These are phyloP conservation scores for Saxidomus purpurata DNA, from an alignment of 1,140 invertebrate genomes.

Conservation along the genomic window DNA sequence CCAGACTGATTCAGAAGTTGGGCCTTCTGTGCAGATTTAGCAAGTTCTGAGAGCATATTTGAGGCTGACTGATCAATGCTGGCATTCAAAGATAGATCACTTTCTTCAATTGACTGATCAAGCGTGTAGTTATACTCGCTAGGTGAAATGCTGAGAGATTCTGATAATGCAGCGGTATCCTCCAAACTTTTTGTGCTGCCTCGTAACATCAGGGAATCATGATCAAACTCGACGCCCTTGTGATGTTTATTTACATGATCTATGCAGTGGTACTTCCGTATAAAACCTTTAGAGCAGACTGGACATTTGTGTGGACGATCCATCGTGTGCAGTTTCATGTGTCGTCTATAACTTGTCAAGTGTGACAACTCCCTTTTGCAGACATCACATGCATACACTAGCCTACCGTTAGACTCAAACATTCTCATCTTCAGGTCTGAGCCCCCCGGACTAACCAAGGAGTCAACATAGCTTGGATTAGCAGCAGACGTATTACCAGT, in stretches of 20 bases:
- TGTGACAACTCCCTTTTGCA: slow-evolving; percentile 63
- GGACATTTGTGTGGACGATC: slow-evolving; percentile 60
- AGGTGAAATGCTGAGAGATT: slow-evolving; percentile 56
- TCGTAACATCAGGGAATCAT: slow-evolving; percentile 37
- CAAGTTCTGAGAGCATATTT: slow-evolving; percentile 58
- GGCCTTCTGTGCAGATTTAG: slow-evolving; percentile 52
- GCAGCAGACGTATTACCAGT: background rate
- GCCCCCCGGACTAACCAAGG: background rate
- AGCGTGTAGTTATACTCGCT: slow-evolving; percentile 59
- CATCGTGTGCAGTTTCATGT: slow-evolving; percentile 64
- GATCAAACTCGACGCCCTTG: slow-evolving; percentile 62
- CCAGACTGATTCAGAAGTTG: background rate
- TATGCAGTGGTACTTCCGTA: slow-evolving; percentile 62
- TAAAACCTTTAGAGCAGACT: slow-evolving; percentile 58
- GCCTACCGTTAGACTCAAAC: slow-evolving; percentile 58
- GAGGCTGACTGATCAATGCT: slow-evolving; percentile 63
- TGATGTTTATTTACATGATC: slow-evolving; percentile 67
- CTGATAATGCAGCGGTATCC: slow-evolving; percentile 30
- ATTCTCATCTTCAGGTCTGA: slow-evolving; percentile 48
- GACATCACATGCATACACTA: slow-evolving; percentile 63
- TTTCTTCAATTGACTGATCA: slow-evolving; percentile 47
- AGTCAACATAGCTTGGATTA: background rate
- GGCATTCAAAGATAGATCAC: slow-evolving; percentile 22
- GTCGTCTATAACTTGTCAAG: slow-evolving; percentile 60
- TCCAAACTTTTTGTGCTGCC: slow-evolving; percentile 9